phyloP scores from a whole-genome alignment of 92 coral and sea anemone species.

The Diadumene lineata region DNA sequence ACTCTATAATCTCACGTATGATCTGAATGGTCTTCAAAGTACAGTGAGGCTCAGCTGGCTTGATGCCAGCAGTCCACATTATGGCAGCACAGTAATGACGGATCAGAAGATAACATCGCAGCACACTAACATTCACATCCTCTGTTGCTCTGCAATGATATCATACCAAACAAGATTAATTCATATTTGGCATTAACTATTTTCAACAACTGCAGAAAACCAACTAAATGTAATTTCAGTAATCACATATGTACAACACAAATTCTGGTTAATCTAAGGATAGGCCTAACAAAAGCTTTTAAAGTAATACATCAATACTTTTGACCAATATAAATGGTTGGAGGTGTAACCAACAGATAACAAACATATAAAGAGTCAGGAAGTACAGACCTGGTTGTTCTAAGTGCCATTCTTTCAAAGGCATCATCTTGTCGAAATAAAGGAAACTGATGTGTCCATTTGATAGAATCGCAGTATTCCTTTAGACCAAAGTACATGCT shows the following conservation, averaged over 20 bases:
- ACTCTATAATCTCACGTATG: slow-evolving; percentile 93
- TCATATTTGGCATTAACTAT: too few relatives aligned
- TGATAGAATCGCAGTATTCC: slow-evolving; percentile 94
- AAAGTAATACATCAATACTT: too few relatives aligned
- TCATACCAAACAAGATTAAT: too few relatives aligned
- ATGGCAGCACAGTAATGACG: slow-evolving; percentile 98
- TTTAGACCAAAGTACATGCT: slow-evolving; percentile 93
- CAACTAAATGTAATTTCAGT: too few relatives aligned
- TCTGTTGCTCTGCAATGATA: slow-evolving; percentile 65
- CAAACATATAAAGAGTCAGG: not conserved
- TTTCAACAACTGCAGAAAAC: too few relatives aligned
- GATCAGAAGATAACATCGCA: slow-evolving; percentile 87
- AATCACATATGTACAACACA: too few relatives aligned
- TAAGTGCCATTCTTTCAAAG: slow-evolving; percentile 89
- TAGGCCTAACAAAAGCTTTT: too few relatives aligned
- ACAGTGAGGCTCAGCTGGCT: slow-evolving; percentile 98
- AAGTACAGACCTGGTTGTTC: slow-evolving; percentile 69
- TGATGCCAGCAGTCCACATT: slow-evolving; percentile 99
- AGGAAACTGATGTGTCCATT: slow-evolving; percentile 99
- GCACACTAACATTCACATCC: slow-evolving; percentile 82
- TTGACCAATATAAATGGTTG: too few relatives aligned
- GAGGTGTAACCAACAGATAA: too few relatives aligned
- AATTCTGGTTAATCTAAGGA: too few relatives aligned
- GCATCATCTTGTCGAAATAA: slow-evolving; percentile 95
- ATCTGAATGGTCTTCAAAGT: slow-evolving; percentile 95